Evolutionary conservation across 2,113 vertebrate genomes (phyloP), one percentile per base, ranked within the genome.

Genomic region (Trematomus loennbergii): DNA sequence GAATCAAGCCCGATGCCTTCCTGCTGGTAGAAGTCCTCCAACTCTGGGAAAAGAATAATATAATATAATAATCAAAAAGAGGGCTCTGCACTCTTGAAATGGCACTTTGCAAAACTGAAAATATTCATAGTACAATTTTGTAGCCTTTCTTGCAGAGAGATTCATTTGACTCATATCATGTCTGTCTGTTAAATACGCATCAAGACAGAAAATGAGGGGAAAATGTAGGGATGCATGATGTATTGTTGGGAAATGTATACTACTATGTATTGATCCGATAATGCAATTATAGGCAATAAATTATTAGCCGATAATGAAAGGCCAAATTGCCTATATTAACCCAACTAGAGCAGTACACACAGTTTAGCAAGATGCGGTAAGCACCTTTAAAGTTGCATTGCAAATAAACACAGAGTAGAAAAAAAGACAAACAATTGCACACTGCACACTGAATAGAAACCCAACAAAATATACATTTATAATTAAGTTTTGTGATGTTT

Each of bases 21-120:
- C 43, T 36, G 73, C 58, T 73, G 54, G 76, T 92, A 86, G 29
- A 94, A 3, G 58, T 81, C 70, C 52, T 92, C 90, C 12, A 95
- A 72, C 64, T 92, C 95, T 95, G 87, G 20, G 68, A 69, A 63
- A 25, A 68, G 12, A 54, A 46, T 0, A n/a, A 65, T 66, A 48
- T 71, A 36, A 82, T 52, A 36, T 40, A 40, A 40, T 40, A 40
- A 40, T 70, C 9, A 59, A 43, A 70, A 40, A 65, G 3, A 33
- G 20, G 0, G 17, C 6, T n/a, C 8, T 18, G 58, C 36, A 45
- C 5, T 33, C 16, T 12, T 53, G 4, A 22, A 16, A 45, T 9
- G 46, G 15, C 20, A 2, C 40, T 46, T n/a, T 22, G 25, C 13
- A 20, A 43, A 52, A 52, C 4, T 73, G 15, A 55, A 45, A 33